Percentiles rank a stretch among this genome's conserved stretches.
These are phyloP conservation scores for Nycticebus coucang DNA, from an alignment of 2,113 vertebrate species.

Conservation along the genomic window DNA sequence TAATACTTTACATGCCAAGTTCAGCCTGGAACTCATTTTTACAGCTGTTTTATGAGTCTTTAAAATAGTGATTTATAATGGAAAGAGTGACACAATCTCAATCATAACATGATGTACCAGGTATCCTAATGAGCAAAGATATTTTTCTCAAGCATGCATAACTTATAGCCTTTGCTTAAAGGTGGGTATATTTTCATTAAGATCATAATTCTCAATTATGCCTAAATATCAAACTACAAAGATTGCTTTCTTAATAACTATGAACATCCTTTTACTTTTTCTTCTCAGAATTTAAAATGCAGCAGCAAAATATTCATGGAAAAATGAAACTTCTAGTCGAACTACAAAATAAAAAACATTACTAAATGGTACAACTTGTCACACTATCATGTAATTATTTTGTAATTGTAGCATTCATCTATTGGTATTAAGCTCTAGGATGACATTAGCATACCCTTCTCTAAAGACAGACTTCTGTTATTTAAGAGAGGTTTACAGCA, in stretches of 20 bases:
- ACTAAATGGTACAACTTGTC: neutral
- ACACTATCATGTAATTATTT: neutral
- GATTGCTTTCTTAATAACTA: neutral
- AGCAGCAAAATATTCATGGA: neutral
- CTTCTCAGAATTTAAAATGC: neutral
- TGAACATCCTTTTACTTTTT: neutral
- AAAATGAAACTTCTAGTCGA: neutral
- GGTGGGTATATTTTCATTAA: neutral
- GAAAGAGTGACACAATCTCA: constrained; percentile 71
- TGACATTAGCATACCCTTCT: neutral
- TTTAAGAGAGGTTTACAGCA: neutral
- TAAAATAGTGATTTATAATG: constrained; percentile 70
- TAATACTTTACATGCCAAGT: constrained; percentile 66
- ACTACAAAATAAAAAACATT: neutral
- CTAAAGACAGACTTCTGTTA: neutral
- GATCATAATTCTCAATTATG: neutral
- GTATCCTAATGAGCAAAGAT: constrained; percentile 62
- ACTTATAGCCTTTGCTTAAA: neutral
- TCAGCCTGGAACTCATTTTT: constrained; percentile 60
- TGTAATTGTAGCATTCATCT: neutral
- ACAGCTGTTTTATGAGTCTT: constrained; percentile 60
- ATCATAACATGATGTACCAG: constrained; percentile 64
- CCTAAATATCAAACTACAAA: neutral
- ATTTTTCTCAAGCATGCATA: constrained; percentile 47
- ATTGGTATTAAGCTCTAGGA: neutral